Evolutionary conservation across 2,888 invertebrate species (phyloP).

Genomic region (Hirtodrosophila trivittata): DNA sequence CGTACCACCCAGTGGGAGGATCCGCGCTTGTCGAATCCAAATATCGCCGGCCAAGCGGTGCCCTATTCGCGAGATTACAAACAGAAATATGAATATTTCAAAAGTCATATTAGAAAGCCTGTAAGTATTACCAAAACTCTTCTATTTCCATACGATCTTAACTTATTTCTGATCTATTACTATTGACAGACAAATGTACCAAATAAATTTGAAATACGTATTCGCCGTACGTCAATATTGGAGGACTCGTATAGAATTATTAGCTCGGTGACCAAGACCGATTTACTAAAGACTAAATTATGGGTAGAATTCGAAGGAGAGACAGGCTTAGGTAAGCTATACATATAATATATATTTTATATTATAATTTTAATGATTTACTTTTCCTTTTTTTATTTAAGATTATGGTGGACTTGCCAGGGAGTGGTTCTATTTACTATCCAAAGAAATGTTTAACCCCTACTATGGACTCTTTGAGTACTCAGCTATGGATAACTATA

Average conservation of each 20-base stretch:
- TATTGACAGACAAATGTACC: slow-evolving; percentile 93
- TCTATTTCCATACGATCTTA: no score
- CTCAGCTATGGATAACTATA: slow-evolving; percentile 99
- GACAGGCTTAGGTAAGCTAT: slow-evolving; percentile 88
- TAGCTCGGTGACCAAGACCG: slow-evolving; percentile 94
- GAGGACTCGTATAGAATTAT: slow-evolving; percentile 99
- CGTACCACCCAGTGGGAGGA: slow-evolving; percentile 99
- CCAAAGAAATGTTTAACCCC: slow-evolving; percentile 99
- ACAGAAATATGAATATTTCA: slow-evolving; percentile 99
- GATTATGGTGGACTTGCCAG: slow-evolving; percentile 98
- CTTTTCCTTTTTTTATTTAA: slow-evolving; percentile 72
- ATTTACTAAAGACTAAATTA: slow-evolving; percentile 97
- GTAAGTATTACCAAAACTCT: slow-evolving; percentile 84
- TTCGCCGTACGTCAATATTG: slow-evolving; percentile 94
- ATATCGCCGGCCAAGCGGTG: slow-evolving; percentile 98
- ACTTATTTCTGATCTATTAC: slow-evolving; percentile 63
- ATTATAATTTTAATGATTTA: neutral
- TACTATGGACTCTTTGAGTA: slow-evolving; percentile 99
- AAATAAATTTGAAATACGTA: slow-evolving; percentile 98
- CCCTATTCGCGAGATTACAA: slow-evolving; percentile 99
- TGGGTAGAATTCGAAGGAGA: slow-evolving; percentile 99
- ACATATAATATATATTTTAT: neutral
- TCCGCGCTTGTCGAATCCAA: slow-evolving; percentile 97
- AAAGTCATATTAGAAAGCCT: slow-evolving; percentile 97
- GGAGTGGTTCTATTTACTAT: slow-evolving; percentile 99